Percentiles rank a stretch among this genome's conserved stretches.
Evolutionary conservation across 1,140 invertebrate genomes (phyloP).

Genomic region (Harlomillsia oculata): DNA sequence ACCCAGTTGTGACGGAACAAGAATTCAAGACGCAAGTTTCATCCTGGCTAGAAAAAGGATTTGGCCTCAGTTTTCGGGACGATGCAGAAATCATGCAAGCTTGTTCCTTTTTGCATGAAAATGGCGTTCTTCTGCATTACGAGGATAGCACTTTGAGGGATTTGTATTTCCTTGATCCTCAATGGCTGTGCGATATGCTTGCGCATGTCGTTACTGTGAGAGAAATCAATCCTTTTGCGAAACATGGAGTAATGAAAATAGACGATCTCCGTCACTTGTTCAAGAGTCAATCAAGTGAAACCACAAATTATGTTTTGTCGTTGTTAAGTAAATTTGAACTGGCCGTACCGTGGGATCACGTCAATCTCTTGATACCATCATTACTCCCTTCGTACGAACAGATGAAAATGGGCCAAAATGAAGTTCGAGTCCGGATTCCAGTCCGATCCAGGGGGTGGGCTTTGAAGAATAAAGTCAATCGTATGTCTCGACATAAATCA

Average conservation of each 20-base stretch:
- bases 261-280: conserved; percentile 90
- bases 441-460: conserved; percentile 61
- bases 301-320: conserved; percentile 68
- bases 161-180: conserved; percentile 89
- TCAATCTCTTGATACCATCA: conserved; percentile 83
- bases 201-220: conserved; percentile 90
- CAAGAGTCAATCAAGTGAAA: conserved; percentile 57
- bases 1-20: conserved; percentile 81
- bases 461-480: conserved; percentile 36
- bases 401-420: conserved; percentile 34
- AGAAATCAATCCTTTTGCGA: conserved; percentile 91
- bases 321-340: conserved; percentile 95
- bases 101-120: conserved; percentile 93
- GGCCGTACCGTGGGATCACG: conserved; percentile 89
- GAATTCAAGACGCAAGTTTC: conserved; percentile 57
- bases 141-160: conserved; percentile 93
- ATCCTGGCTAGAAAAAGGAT: conserved; percentile 28
- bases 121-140: conserved; percentile 94
- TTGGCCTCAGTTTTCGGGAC: conserved; percentile 30
- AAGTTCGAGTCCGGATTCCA: conserved; percentile 45
- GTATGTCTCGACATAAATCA: conserved; percentile 25
- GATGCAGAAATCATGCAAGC: conserved; percentile 45
- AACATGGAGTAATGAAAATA: conserved; percentile 83
- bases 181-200: conserved; percentile 97
- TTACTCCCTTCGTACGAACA: conserved; percentile 59